Evolutionary conservation across 2,888 invertebrate genomes (phyloP).

Genomic region (Cordilura impudica): DNA sequence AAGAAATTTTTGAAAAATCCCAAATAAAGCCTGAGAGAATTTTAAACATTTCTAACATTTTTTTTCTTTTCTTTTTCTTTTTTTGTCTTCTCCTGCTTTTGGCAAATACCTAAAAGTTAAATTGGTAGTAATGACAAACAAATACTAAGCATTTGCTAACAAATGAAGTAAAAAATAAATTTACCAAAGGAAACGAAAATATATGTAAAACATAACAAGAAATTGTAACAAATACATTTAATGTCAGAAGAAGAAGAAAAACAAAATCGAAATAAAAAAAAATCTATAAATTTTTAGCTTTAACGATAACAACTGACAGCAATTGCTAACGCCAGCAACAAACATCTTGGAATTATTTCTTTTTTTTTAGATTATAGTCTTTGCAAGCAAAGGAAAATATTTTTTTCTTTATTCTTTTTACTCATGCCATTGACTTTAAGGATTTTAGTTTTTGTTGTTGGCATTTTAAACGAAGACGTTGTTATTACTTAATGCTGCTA

Average conservation of each 20-base stretch:
- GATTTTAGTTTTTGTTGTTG: constrained; percentile 5
- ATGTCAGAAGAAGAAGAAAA: not conserved
- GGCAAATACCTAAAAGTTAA: constrained; percentile 38
- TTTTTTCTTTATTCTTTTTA: constrained; percentile 28
- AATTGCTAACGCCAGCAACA: constrained; percentile 59
- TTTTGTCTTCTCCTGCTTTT: not conserved
- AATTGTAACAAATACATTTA: constrained; percentile 27
- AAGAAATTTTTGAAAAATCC: too few species aligned
- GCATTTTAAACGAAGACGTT: constrained; percentile 44
- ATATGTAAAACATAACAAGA: not conserved
- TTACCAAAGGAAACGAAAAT: not conserved
- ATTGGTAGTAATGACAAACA: constrained; percentile 60
- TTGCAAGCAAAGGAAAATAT: constrained; percentile 15
- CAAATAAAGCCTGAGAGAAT: constrained; percentile 33
- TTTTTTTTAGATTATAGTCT: constrained; percentile 14
- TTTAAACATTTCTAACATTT: too few species aligned
- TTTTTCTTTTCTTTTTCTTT: not conserved
- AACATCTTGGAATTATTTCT: constrained; percentile 14
- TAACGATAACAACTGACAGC: constrained; percentile 58
- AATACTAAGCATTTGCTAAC: constrained; percentile 52
- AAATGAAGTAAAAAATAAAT: constrained; percentile 32
- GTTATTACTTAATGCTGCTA: constrained; percentile 44
- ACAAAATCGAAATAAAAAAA: not conserved
- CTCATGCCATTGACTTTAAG: constrained; percentile 46
- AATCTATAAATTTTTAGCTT: constrained; percentile 25